Evolutionary conservation across 2,888 invertebrate genomes (phyloP).

Genomic region (Lobophora halterata): DNA sequence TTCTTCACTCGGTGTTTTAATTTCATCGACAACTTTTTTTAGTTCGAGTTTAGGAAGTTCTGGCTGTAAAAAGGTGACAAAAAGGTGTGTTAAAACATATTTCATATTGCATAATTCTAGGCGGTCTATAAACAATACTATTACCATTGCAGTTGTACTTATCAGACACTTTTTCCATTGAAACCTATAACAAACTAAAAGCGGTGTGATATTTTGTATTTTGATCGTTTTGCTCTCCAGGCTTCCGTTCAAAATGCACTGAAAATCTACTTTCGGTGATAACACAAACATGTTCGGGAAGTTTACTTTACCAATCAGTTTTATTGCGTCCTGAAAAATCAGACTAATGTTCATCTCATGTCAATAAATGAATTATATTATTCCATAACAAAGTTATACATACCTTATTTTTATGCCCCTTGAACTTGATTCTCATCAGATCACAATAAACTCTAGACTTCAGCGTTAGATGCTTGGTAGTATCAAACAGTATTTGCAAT

Average conservation of each 20-base stretch:
- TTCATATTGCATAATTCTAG: too few relatives aligned
- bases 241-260: constrained; percentile 75
- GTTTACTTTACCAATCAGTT: constrained; percentile 83
- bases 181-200: constrained; percentile 63
- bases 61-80: constrained; percentile 22
- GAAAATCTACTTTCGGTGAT: constrained; percentile 81
- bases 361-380: background rate
- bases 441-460: constrained; percentile 67
- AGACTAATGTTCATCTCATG: background rate
- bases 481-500: constrained; percentile 69
- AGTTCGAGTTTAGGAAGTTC: constrained; percentile 26
- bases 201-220: constrained; percentile 66
- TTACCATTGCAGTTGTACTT: constrained; percentile 39
- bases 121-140: constrained; percentile 11
- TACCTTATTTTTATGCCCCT: constrained; percentile 71
- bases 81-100: background rate
- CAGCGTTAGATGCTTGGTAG: constrained; percentile 60
- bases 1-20: constrained; percentile 31
- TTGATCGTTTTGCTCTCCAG: constrained; percentile 63
- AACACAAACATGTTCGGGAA: constrained; percentile 84
- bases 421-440: constrained; percentile 63
- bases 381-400: too few relatives aligned
- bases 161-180: constrained; percentile 61
- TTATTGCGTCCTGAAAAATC: constrained; percentile 81
- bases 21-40: constrained; percentile 27